Evolutionary conservation across 2,797 vertebrate genomes (phyloP).

Genomic region (Microctenopoma lineatum): DNA sequence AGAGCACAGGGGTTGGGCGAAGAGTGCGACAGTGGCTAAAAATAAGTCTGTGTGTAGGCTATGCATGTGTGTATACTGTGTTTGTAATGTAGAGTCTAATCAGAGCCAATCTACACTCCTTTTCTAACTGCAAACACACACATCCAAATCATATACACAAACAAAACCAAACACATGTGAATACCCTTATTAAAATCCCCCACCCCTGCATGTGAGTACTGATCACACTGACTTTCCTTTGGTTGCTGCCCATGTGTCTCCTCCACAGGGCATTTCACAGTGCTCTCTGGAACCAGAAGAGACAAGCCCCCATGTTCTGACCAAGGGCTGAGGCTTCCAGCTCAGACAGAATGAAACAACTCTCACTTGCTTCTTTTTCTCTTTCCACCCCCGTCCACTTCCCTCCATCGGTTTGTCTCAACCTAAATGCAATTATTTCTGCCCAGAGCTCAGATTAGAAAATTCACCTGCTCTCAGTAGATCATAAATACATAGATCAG

Average conservation of each 20-base stretch:
- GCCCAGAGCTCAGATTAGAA: constrained; percentile 41
- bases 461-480: constrained; percentile 18
- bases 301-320: constrained; percentile 74
- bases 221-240: constrained; percentile 64
- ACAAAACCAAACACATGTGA: constrained; percentile 49
- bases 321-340: constrained; percentile 70
- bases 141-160: constrained; percentile 37
- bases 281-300: constrained; percentile 70
- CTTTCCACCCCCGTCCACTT: constrained; percentile 21
- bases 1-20: constrained; percentile 54
- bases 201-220: constrained; percentile 49
- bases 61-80: constrained; percentile 34
- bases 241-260: constrained; percentile 61
- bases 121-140: constrained; percentile 31
- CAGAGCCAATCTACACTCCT: constrained; percentile 46
- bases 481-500: not conserved
- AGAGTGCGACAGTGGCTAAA: constrained; percentile 64
- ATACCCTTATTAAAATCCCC: constrained; percentile 58
- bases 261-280: constrained; percentile 76
- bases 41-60: constrained; percentile 68
- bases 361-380: constrained; percentile 41
- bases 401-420: constrained; percentile 35
- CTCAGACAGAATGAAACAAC: constrained; percentile 72
- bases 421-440: constrained; percentile 38
- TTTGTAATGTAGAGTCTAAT: constrained; percentile 49